Evolutionary conservation across 2,797 vertebrate species (phyloP).

Genomic region (Eulemur rubriventer): DNA sequence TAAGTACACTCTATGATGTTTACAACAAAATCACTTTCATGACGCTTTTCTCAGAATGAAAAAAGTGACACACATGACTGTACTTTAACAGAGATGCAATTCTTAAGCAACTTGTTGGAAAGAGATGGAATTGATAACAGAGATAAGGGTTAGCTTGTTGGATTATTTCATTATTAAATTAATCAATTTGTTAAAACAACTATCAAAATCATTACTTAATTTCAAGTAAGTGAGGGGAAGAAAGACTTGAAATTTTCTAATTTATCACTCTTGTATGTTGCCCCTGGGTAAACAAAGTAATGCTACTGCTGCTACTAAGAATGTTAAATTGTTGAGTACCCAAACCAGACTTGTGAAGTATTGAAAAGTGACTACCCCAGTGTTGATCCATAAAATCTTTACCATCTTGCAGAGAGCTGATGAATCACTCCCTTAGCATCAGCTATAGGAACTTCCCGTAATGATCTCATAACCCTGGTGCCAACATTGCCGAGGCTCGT

Average conservation of each 20-base stretch:
- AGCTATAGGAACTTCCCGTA: neutral
- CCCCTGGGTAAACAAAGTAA: neutral
- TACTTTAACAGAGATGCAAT: neutral
- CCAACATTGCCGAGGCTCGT: neutral
- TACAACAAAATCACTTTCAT: neutral
- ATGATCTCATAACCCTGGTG: constrained; percentile 35
- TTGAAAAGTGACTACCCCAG: neutral
- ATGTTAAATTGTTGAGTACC: neutral
- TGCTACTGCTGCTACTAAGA: neutral
- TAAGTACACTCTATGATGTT: neutral
- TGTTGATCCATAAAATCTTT: neutral
- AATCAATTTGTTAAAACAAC: neutral
- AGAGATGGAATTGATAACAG: neutral
- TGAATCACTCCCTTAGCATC: constrained; percentile 32
- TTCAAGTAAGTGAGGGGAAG: neutral
- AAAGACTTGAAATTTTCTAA: neutral
- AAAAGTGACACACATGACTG: neutral
- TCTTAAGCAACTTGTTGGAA: neutral
- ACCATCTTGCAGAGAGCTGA: neutral
- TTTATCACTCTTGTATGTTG: neutral
- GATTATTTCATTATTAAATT: neutral
- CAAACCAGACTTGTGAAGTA: neutral
- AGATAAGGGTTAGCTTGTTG: neutral
- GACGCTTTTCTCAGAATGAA: neutral
- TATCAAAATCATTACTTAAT: neutral